Evolutionary conservation across 2,888 invertebrate species (phyloP), one percentile per base, ranked within the genome.

Genomic region (Pyrochroa serraticornis): DNA sequence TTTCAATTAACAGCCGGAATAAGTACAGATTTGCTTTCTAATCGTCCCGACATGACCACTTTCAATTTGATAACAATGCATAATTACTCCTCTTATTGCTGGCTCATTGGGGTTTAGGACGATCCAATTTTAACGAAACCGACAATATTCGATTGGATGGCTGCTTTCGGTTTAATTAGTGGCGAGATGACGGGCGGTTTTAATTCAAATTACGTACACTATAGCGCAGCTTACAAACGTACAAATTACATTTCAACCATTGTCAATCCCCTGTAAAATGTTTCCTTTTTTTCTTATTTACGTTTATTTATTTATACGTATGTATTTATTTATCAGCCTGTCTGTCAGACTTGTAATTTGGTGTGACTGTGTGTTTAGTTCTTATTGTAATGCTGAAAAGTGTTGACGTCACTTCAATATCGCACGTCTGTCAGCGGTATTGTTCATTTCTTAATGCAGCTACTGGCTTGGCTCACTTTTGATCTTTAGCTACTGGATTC

Each of bases 101-200:
- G 42, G 47, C 33, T 41, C 60, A 60, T 35, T 47, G 34, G 10
- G n/a, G 41, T 50, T n/a, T 12, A 7, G 7, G 49, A 8, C 10
- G 36, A 12, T 44, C 14, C 14, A 22, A 30, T 47, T 49, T 55
- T 30, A 33, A 37, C 30, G 14, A 7, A 30, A 13, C 34, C 6
- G 9, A 51, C 49, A 62, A 46, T 45, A 14, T 43, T 39, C 31
- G 31, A 37, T 46, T 64, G 67, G 65, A 38, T 51, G 51, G 49
- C 58, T 66, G 67, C 37, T 46, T 69, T 71, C 65, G 69, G 70
- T 74, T 74, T 75, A 75, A 75, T 75, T 75, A 75, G 72, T 71
- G 67, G 66, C 68, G 65, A 68, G 70, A 72, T 74, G 74, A 75
- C 75, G 70, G 64, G 72, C 74, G 69, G 65, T 72, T 74, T 73